Evolutionary conservation across 2,888 invertebrate genomes (phyloP), one percentile per base, ranked within the genome.

Genomic region (Agrotis ipsilon): DNA sequence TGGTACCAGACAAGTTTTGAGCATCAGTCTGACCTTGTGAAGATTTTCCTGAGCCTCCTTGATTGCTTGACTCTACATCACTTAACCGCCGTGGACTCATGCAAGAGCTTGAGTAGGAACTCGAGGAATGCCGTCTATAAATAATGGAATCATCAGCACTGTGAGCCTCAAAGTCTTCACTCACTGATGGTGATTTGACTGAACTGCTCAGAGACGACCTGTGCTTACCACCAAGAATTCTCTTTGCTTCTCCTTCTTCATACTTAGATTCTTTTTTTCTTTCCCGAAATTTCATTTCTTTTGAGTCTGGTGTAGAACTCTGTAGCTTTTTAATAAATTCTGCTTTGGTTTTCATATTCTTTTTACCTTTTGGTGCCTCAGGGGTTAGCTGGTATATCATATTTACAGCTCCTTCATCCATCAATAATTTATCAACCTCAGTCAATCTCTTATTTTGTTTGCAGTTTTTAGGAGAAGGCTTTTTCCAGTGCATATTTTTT

Each of bases 361-460:
- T 95, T 81, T 92, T 95, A 14, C 96, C 96, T 80, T 96, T 95
- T 21, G 93, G 92, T 52, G 96, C 96, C 86, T 96, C 96, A 55
- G 95, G 94, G 84, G 98, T 98, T 1, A 98, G 97, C 27, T 98
- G 97, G 87, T 98, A 98, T 54, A 98, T 95, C 97, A 98, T 98
- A 92, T 98, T 98, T 2, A 98, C 97, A 4, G 98, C 98, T 1
- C 98, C 98, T 89, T 98, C 98, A 90, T 98, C 98, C 94, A 98
- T 98, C 74, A 98, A 93, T 63, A 98, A 91, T 73, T 96, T 97
- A 86, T 98, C 98, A 65, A 98, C 96, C 94, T 98, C 98, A 24
- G 97, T 96, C 69, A 97, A 92, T 75, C 97, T 96, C 82, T 96
- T 97, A 78, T 97, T 96, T 87, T 97, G 97, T 87, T 94, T 90